A percentile compares a stretch with the other conserved stretches of the same genome.
Evolutionary conservation across 2,888 invertebrate species (phyloP).

Genomic region (Tenthredo scrophulariae): DNA sequence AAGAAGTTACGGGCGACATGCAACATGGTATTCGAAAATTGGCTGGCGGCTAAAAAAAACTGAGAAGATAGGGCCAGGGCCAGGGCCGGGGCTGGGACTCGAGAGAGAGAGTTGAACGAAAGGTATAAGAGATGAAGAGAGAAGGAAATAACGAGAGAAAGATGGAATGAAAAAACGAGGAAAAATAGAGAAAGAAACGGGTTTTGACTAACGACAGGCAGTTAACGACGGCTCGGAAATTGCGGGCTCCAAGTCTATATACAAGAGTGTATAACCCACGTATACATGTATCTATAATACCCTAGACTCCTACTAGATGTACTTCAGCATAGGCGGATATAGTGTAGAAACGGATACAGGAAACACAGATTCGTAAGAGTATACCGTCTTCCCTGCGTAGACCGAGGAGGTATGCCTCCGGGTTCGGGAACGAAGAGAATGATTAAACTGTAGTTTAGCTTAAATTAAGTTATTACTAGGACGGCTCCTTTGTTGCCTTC

Average conservation of each 20-base stretch:
- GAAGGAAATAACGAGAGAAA: conserved; percentile 42
- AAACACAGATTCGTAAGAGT: conserved; percentile 16
- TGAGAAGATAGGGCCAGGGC: conserved; percentile 56
- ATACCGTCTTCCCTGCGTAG: neutral
- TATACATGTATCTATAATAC: neutral
- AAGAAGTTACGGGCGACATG: conserved; percentile 64
- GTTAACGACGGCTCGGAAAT: conserved; percentile 79
- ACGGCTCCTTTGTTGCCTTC: conserved; percentile 52
- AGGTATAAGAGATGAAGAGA: conserved; percentile 55
- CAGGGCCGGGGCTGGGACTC: conserved; percentile 56
- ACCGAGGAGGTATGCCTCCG: conserved; percentile 26
- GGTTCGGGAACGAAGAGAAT: conserved; percentile 67
- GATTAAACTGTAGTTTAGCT: conserved; percentile 79
- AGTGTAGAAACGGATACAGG: neutral
- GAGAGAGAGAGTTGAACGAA: conserved; percentile 56
- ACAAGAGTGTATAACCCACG: neutral
- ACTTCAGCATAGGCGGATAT: neutral
- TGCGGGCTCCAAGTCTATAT: conserved; percentile 71
- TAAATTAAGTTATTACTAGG: conserved; percentile 78
- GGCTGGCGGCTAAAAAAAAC: conserved; percentile 65
- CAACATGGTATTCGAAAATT: conserved; percentile 69
- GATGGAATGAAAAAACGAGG: conserved; percentile 54
- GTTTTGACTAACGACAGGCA: conserved; percentile 79
- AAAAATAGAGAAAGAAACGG: conserved; percentile 73
- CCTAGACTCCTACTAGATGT: neutral